These are phyloP conservation scores for Malurus cyaneus DNA, from an alignment of 2,113 vertebrate genomes.

Conservation along the genomic window DNA sequence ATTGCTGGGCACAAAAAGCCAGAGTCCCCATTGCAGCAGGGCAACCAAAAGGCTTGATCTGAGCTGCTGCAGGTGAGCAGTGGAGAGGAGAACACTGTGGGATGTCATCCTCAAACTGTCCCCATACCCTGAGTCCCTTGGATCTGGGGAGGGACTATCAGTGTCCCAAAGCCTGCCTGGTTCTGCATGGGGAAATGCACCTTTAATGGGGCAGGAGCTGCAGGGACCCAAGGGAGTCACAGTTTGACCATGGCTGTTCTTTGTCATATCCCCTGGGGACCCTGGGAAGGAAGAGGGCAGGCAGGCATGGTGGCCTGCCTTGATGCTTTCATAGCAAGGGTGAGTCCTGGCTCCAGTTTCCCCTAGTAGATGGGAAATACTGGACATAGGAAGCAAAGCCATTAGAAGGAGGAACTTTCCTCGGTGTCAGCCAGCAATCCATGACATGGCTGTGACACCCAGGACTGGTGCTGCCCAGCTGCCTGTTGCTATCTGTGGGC, in stretches of 20 bases:
- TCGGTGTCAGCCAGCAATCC: neutral
- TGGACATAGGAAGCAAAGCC: neutral
- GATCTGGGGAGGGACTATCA: neutral
- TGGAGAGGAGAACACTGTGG: neutral
- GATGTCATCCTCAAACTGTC: neutral
- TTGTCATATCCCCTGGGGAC: neutral
- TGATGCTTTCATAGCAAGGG: neutral
- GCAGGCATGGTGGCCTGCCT: neutral
- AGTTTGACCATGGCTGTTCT: neutral
- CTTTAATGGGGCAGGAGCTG: neutral
- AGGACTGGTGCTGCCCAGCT: neutral
- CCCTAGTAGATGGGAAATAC: neutral
- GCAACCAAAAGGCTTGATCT: neutral
- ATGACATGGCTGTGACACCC: neutral
- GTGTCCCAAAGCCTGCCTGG: neutral
- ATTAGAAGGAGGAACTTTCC: constrained; percentile 18
- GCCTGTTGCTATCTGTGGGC: neutral
- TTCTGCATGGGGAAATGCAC: accelerated
- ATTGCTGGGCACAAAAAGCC: accelerated
- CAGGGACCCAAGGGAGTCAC: neutral
- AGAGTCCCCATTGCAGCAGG: accelerated
- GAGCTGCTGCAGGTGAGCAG: neutral
- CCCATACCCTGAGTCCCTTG: neutral
- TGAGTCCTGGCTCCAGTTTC: neutral
- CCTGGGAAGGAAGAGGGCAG: neutral